phyloP scores from a whole-genome alignment of 2,888 invertebrate genomes.

The Agrotis ipsilon region DNA sequence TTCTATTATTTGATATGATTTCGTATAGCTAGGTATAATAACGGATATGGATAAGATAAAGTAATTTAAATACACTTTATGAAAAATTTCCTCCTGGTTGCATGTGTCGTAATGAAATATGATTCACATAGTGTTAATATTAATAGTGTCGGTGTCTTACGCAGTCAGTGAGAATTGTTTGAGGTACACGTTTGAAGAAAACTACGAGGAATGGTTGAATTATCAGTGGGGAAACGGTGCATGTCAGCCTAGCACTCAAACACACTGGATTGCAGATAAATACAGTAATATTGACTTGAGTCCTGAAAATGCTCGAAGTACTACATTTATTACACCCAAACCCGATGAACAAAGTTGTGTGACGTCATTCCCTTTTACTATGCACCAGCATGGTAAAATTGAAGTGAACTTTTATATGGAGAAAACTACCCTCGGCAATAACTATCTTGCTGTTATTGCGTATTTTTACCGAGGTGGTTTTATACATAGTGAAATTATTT shows the following conservation, averaged over 20 bases:
- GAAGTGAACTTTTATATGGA: neutral
- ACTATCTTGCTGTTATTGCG: too few relatives aligned
- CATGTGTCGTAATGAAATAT: neutral
- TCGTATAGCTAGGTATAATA: too few relatives aligned
- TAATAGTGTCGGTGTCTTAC: neutral
- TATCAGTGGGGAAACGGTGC: neutral
- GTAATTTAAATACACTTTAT: too few relatives aligned
- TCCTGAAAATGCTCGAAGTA: neutral
- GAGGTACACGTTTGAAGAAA: neutral
- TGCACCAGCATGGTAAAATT: neutral
- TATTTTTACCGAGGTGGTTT: too few relatives aligned
- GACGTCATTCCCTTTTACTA: neutral
- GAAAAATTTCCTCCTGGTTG: neutral
- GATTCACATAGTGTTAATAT: neutral
- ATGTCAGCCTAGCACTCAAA: accelerated
- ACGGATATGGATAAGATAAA: too few relatives aligned
- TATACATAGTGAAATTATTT: too few relatives aligned
- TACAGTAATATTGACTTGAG: neutral
- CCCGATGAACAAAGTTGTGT: neutral
- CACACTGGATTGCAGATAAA: neutral
- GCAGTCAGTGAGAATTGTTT: neutral
- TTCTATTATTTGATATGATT: too few relatives aligned
- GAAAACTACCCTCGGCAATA: too few relatives aligned
- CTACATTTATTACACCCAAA: neutral
- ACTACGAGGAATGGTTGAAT: neutral